Percentiles rank a stretch among this genome's conserved stretches.
Evolutionary conservation across 2,797 vertebrate genomes (phyloP).

Genomic region (Lepilemur ruficaudatus): DNA sequence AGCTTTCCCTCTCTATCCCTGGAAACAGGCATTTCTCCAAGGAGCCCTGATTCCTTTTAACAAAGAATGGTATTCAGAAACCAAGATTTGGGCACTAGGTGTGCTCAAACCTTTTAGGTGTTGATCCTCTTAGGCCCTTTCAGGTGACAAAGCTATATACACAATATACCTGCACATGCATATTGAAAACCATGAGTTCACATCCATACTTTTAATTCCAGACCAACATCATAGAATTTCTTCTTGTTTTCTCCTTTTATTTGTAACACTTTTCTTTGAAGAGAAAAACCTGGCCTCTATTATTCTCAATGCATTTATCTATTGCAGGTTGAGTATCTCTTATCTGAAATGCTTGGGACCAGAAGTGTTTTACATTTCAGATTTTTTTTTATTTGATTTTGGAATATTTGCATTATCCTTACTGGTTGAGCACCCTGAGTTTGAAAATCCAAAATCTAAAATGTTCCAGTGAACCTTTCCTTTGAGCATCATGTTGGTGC

Average conservation of each 20-base stretch:
- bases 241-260: not conserved
- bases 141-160: not conserved
- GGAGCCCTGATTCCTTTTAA: not conserved
- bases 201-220: not conserved
- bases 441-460: not conserved
- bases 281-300: not conserved
- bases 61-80: not conserved
- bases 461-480: not conserved
- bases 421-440: not conserved
- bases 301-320: not conserved
- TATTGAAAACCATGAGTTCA: not conserved
- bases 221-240: not conserved
- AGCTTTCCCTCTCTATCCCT: not conserved
- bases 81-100: not conserved
- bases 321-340: not conserved
- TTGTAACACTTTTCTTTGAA: not conserved
- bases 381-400: not conserved
- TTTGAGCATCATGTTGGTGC: not conserved
- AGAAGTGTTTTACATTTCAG: not conserved
- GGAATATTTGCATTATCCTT: not conserved
- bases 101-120: not conserved
- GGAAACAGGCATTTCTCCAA: not conserved
- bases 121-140: not conserved
- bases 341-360: not conserved
- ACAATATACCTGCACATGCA: not conserved